Conservation (phyloP, 2,797 vertebrate genomes). For the Lacerta agilis region DNA sequence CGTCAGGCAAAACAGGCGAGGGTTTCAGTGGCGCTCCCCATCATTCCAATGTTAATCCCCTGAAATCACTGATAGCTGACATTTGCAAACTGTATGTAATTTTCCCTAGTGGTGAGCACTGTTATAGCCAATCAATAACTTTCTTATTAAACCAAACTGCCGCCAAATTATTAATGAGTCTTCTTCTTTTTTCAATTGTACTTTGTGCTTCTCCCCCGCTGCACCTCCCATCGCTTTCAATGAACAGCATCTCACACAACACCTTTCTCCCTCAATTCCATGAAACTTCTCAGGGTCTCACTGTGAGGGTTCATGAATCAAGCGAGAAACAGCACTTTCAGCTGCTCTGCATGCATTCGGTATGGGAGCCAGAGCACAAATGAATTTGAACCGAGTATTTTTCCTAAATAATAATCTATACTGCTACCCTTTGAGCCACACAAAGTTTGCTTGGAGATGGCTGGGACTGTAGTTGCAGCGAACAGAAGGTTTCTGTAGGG, state of each 20-base stretch:
- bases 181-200: neutral
- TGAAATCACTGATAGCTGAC: constrained; percentile 41
- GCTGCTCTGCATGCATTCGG: neutral
- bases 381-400: no score
- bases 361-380: no score
- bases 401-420: neutral
- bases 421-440: neutral
- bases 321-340: neutral
- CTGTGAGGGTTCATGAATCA: neutral
- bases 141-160: neutral
- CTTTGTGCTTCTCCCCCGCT: neutral
- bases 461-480: neutral
- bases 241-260: neutral
- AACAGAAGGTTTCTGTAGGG: neutral
- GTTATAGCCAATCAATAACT: neutral
- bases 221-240: neutral
- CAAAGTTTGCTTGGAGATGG: neutral
- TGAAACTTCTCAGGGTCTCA: neutral
- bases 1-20: constrained; percentile 39
- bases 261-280: neutral
- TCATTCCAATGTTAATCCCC: constrained; percentile 32
- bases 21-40: constrained; percentile 37
- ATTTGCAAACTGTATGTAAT: constrained; percentile 39
- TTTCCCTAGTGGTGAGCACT: neutral
- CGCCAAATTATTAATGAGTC: neutral